Evolutionary conservation across 2,797 vertebrate genomes (phyloP).

Genomic region (Fringilla coelebs): DNA sequence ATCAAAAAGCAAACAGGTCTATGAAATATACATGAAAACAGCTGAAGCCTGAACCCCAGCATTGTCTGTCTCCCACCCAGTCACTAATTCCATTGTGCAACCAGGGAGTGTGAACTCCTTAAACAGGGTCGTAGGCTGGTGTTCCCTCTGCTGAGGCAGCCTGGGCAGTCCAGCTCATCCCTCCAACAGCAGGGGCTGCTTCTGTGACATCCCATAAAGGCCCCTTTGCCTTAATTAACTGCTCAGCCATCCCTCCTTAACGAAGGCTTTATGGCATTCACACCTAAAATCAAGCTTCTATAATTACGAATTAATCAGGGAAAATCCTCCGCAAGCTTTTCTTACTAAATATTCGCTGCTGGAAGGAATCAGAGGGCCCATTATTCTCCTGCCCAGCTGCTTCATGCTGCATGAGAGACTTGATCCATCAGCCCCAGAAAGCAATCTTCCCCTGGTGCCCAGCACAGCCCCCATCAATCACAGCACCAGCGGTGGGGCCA

Average conservation of each 20-base stretch:
- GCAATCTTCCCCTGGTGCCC: slow-evolving; percentile 34
- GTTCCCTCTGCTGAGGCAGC: background rate
- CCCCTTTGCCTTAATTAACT: background rate
- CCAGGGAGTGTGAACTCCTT: background rate
- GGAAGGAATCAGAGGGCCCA: background rate
- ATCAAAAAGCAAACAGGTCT: slow-evolving; percentile 42
- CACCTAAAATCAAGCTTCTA: background rate
- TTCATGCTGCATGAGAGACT: slow-evolving; percentile 52
- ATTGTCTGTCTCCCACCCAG: background rate
- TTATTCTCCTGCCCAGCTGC: slow-evolving; percentile 22
- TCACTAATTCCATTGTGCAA: slow-evolving; percentile 1
- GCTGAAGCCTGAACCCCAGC: background rate
- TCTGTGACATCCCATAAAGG: background rate
- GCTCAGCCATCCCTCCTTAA: background rate
- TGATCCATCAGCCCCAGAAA: slow-evolving; percentile 56
- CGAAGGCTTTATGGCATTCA: background rate
- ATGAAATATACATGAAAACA: slow-evolving; percentile 60
- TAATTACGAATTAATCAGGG: slow-evolving; percentile 1
- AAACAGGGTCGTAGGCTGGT: background rate
- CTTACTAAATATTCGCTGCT: background rate
- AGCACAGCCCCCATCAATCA: slow-evolving; percentile 34
- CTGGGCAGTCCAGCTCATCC: background rate
- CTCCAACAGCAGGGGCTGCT: background rate
- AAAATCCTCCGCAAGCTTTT: background rate
- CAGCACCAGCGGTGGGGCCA: background rate